These are phyloP conservation scores for Beaufortia kweichowensis DNA, from an alignment of 2,113 vertebrate species.

Conservation along the genomic window DNA sequence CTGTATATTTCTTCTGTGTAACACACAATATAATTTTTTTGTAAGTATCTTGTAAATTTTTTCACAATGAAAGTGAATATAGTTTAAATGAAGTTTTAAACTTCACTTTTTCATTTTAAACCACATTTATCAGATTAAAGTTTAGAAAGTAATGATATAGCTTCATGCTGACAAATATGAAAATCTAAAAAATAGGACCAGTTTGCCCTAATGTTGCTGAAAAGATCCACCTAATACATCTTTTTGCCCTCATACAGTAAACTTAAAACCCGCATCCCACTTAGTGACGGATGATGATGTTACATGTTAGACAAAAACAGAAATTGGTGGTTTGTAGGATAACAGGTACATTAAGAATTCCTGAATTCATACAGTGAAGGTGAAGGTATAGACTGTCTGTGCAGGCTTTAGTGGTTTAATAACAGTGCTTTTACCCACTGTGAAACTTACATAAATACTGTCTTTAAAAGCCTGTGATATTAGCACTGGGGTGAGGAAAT, in stretches of 20 bases:
- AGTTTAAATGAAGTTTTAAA: too few species aligned
- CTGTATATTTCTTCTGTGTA: too few species aligned
- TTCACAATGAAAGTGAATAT: too few species aligned
- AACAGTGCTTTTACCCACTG: neutral
- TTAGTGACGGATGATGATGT: neutral
- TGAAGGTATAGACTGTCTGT: neutral
- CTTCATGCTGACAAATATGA: too few species aligned
- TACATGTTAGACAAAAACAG: neutral
- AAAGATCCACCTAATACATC: neutral
- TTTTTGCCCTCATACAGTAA: neutral
- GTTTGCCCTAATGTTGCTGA: neutral
- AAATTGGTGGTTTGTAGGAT: neutral
- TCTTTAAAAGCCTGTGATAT: conserved; percentile 11
- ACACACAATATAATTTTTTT: too few species aligned
- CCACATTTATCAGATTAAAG: too few species aligned
- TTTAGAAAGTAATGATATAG: too few species aligned
- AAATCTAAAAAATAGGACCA: too few species aligned
- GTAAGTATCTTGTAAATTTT: too few species aligned
- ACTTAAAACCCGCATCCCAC: neutral
- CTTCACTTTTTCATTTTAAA: too few species aligned
- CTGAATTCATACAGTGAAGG: conserved; percentile 10
- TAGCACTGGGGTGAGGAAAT: neutral
- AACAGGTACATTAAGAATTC: conserved; percentile 11
- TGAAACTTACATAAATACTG: neutral
- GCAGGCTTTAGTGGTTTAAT: neutral